These are phyloP conservation scores for Phoebastria nigripes DNA, from an alignment of 2,797 vertebrate species.

Conservation along the genomic window DNA sequence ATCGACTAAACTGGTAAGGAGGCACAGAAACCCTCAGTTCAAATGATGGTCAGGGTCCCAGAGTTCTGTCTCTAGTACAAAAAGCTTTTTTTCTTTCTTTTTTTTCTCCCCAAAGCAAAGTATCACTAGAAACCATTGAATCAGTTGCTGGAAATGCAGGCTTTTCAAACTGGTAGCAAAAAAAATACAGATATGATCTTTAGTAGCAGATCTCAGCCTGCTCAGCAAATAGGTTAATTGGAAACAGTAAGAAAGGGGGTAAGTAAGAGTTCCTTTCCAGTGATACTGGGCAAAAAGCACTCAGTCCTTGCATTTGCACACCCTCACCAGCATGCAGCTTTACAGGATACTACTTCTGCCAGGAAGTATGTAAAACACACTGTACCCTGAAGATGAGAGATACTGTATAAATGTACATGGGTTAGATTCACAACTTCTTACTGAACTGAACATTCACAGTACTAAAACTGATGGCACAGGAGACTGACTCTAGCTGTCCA, in stretches of 20 bases:
- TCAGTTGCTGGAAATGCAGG: background rate
- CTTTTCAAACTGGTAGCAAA: background rate
- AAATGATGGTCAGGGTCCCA: background rate
- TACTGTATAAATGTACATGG: background rate
- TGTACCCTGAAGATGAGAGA: background rate
- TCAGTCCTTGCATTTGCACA: background rate
- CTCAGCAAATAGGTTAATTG: background rate
- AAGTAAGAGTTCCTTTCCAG: background rate
- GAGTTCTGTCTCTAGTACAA: background rate
- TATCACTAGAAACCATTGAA: background rate
- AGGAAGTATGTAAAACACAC: background rate
- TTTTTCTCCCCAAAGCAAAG: background rate
- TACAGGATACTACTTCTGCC: background rate
- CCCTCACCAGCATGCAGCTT: background rate
- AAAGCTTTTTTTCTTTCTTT: background rate
- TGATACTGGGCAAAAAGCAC: background rate
- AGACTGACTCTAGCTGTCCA: background rate
- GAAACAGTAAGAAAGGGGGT: background rate
- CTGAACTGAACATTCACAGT: background rate
- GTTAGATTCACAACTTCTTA: background rate
- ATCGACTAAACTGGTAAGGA: slow-evolving; percentile 59
- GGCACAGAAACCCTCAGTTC: background rate
- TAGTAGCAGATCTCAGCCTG: background rate
- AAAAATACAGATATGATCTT: background rate
- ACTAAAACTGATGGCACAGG: background rate